These are phyloP conservation scores for Mimas tiliae DNA, from an alignment of 2,888 invertebrate genomes.

Conservation along the genomic window DNA sequence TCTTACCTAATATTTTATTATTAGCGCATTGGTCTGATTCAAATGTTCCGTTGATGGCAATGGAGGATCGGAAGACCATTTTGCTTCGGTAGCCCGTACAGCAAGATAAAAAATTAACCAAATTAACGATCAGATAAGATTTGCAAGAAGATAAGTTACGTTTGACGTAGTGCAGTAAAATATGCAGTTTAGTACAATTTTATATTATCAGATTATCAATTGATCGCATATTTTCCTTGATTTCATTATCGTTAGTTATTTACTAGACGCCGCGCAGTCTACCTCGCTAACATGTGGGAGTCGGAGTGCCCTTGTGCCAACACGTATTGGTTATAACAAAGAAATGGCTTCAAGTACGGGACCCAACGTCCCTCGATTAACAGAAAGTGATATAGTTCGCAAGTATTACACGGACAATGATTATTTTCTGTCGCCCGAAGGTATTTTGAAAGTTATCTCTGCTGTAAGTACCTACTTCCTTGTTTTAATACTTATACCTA, in stretches of 20 bases:
- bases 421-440: slow-evolving; percentile 54
- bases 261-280: neutral
- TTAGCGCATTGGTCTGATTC: too few relatives aligned
- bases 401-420: slow-evolving; percentile 58
- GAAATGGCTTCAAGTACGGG: slow-evolving; percentile 1
- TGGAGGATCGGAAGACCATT: too few relatives aligned
- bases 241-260: slow-evolving; percentile 6
- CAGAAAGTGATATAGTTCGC: slow-evolving; percentile 39
- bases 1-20: too few relatives aligned
- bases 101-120: too few relatives aligned
- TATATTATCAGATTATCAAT: slow-evolving; percentile 1
- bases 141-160: too few relatives aligned
- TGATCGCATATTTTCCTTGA: slow-evolving; percentile 10
- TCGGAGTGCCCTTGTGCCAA: neutral
- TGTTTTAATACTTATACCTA: neutral
- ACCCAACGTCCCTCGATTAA: neutral
- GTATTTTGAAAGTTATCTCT: slow-evolving; percentile 57
- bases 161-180: neutral
- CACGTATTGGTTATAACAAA: neutral
- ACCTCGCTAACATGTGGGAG: neutral
- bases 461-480: slow-evolving; percentile 45
- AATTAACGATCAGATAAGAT: too few relatives aligned
- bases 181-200: neutral
- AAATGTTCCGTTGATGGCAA: too few relatives aligned
- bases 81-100: too few relatives aligned